These are phyloP conservation scores for Catajapyx aquilonaris DNA, from an alignment of 1,140 invertebrate species.

Conservation along the genomic window DNA sequence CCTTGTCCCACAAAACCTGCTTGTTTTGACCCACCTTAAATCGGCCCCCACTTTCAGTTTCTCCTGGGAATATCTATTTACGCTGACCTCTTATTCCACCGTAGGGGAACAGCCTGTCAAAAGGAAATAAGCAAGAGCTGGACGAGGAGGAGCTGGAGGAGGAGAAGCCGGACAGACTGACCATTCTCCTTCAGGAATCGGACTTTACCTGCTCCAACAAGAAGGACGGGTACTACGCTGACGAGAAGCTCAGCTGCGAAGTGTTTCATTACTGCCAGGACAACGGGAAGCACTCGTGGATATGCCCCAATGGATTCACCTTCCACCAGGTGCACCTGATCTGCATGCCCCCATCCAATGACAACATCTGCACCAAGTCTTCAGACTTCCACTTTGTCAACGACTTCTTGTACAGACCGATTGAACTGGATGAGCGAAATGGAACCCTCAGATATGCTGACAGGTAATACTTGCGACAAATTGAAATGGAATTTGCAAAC, in stretches of 20 bases:
- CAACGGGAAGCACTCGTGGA: constrained; percentile 74
- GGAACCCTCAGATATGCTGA: constrained; percentile 67
- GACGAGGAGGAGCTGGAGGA: constrained; percentile 49
- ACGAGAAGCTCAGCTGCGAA: constrained; percentile 68
- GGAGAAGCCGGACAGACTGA: constrained; percentile 64
- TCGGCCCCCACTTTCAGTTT: too few species aligned
- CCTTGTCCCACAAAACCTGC: too few species aligned
- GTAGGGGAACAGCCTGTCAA: too few species aligned
- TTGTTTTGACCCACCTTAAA: too few species aligned
- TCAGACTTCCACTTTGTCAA: constrained; percentile 82
- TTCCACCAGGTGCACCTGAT: constrained; percentile 87
- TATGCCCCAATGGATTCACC: constrained; percentile 74
- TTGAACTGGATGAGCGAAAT: constrained; percentile 66
- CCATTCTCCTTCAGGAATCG: constrained; percentile 52
- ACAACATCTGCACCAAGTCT: constrained; percentile 74
- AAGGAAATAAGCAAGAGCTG: too few species aligned
- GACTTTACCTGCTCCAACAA: constrained; percentile 58
- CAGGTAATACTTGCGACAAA: too few species aligned
- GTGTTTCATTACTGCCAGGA: constrained; percentile 89
- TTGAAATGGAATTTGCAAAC: too few species aligned
- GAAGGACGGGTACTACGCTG: constrained; percentile 77
- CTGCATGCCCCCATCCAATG: constrained; percentile 71
- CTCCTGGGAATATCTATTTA: too few species aligned
- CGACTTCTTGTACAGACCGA: constrained; percentile 73
- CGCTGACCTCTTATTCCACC: too few species aligned